These are phyloP conservation scores for Sanderia malayensis DNA, from an alignment of 30 jellyfish, hydroid and myxozoan species.

Conservation along the genomic window DNA sequence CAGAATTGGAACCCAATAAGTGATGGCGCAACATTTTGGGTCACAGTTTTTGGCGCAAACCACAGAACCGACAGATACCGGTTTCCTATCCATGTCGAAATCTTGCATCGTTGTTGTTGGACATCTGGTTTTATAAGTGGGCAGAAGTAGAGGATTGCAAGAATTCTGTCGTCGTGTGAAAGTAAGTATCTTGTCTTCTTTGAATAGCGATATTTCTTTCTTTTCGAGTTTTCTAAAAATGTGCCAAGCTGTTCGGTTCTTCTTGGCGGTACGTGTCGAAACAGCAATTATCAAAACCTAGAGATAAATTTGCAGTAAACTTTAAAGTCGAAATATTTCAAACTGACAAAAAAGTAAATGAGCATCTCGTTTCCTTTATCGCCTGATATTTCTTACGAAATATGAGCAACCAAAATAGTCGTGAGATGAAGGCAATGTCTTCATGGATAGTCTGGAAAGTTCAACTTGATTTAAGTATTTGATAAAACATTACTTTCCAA, in stretches of 20 bases:
- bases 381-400: too few species aligned
- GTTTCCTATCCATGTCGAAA: slow-evolving; percentile 13
- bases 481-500: too few species aligned
- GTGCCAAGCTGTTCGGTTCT: neutral
- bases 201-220: slow-evolving; percentile 8
- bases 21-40: slow-evolving; percentile 48
- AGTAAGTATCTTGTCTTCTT: neutral
- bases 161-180: neutral
- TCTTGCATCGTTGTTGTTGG: neutral
- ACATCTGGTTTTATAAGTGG: slow-evolving; percentile 11
- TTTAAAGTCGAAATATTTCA: neutral
- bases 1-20: slow-evolving; percentile 18
- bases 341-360: too few species aligned
- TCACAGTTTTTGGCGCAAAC: slow-evolving; percentile 22
- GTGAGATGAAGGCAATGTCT: too few species aligned
- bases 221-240: slow-evolving; percentile 4
- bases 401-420: too few species aligned
- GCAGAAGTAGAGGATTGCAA: slow-evolving; percentile 9
- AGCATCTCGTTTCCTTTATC: too few species aligned
- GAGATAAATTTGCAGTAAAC: neutral
- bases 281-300: neutral
- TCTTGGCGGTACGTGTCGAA: neutral
- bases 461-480: too few species aligned
- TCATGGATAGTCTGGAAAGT: too few species aligned
- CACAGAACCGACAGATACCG: slow-evolving; percentile 12